These are phyloP conservation scores for Adela reaumurella DNA, from an alignment of 2,888 invertebrate species.

Conservation along the genomic window DNA sequence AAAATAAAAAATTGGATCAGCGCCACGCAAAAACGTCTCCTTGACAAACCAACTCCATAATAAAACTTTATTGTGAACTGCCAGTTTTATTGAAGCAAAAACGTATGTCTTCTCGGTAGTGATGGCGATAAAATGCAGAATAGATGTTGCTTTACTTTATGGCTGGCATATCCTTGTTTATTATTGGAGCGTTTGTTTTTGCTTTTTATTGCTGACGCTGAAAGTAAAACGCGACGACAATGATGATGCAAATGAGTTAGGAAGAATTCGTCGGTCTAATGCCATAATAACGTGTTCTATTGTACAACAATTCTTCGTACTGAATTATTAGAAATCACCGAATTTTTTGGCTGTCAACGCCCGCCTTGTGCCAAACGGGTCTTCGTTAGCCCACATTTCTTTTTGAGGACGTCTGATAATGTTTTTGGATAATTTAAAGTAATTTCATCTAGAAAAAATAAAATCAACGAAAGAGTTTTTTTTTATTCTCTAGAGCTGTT, in stretches of 20 bases:
- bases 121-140: conserved; percentile 4
- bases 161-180: not conserved
- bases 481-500: too few relatives aligned
- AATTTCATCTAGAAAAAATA: too few relatives aligned
- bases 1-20: not conserved
- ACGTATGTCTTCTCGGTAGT: conserved; percentile 25
- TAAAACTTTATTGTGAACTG: conserved; percentile 20
- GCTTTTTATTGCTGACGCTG: not conserved
- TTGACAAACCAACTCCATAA: conserved; percentile 5
- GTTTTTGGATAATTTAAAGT: too few relatives aligned
- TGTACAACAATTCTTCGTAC: not conserved
- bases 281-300: not conserved
- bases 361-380: too few relatives aligned
- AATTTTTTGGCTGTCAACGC: too few relatives aligned
- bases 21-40: not conserved
- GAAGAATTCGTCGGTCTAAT: not conserved
- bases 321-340: not conserved
- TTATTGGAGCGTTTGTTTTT: not conserved
- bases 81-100: conserved; percentile 44
- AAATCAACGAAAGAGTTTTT: too few relatives aligned
- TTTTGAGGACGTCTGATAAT: too few relatives aligned
- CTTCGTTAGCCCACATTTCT: too few relatives aligned
- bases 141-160: not conserved
- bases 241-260: not conserved
- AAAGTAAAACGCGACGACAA: not conserved